A percentile compares a stretch with the other conserved stretches of the same genome.
Evolutionary conservation across 2,113 vertebrate species (phyloP).

Genomic region (Nymphicus hollandicus): DNA sequence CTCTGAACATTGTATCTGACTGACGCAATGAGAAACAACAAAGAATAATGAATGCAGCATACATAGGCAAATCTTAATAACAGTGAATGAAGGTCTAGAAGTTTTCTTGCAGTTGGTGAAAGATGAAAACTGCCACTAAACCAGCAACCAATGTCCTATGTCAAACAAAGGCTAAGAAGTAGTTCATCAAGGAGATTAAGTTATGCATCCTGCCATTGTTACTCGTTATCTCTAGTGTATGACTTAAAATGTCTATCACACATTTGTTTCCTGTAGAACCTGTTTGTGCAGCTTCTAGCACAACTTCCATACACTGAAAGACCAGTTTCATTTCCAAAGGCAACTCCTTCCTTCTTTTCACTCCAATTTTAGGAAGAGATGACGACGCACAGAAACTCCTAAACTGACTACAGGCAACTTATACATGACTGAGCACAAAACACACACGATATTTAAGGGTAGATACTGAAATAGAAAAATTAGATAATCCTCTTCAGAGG

Average conservation of each 20-base stretch:
- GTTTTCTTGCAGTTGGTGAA: conserved; percentile 10
- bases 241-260: not conserved
- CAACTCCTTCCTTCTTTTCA: conserved; percentile 5
- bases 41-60: conserved; percentile 33
- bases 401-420: not conserved
- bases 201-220: not conserved
- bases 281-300: conserved; percentile 25
- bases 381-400: not conserved
- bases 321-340: not conserved
- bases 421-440: not conserved
- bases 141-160: conserved; percentile 26
- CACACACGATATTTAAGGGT: not conserved
- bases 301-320: not conserved
- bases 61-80: conserved; percentile 14
- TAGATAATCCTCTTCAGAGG: not conserved
- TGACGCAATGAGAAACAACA: conserved; percentile 48
- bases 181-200: conserved; percentile 40
- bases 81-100: conserved; percentile 25
- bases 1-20: not conserved
- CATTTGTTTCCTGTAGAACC: not conserved
- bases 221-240: not conserved
- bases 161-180: conserved; percentile 34
- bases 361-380: not conserved
- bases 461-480: not conserved
- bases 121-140: conserved; percentile 45